Percentiles rank a stretch among this genome's conserved stretches.
These are phyloP conservation scores for Ameiurus melas DNA, from an alignment of 2,113 vertebrate species.

Conservation along the genomic window DNA sequence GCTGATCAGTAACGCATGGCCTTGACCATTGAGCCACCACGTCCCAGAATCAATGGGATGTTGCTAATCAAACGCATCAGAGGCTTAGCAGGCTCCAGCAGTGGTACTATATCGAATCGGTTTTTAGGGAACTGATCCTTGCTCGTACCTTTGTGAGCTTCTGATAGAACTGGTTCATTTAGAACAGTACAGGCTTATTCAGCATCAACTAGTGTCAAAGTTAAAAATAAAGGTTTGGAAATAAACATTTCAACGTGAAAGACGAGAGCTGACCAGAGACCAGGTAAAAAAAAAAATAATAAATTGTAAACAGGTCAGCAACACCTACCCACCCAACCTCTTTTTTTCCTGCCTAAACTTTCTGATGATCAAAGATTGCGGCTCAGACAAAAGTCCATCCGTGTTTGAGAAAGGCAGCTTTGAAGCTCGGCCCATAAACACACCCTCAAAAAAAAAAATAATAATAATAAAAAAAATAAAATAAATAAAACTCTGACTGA, in stretches of 20 bases:
- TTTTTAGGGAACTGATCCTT: not conserved
- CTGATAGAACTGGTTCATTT: not conserved
- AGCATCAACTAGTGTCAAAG: not conserved
- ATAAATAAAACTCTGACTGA: not conserved
- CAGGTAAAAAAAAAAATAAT: no score
- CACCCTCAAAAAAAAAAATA: not conserved
- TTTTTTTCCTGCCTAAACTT: not conserved
- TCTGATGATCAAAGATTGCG: conserved; percentile 9
- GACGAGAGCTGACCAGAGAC: not conserved
- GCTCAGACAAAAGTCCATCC: not conserved
- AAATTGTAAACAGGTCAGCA: not conserved
- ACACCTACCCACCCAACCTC: no score
- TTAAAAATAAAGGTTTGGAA: not conserved
- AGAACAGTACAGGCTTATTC: not conserved
- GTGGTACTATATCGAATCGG: not conserved
- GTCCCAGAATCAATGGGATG: no score
- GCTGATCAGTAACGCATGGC: no score
- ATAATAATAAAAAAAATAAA: no score
- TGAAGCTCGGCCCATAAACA: conserved; percentile 1
- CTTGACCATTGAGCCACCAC: no score
- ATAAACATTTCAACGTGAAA: not conserved
- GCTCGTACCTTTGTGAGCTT: not conserved
- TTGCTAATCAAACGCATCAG: not conserved
- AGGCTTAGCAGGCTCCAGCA: not conserved
- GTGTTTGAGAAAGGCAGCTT: conserved; percentile 28